Conservation (phyloP, 2,797 vertebrate species). For the Lacerta viridis region DNA sequence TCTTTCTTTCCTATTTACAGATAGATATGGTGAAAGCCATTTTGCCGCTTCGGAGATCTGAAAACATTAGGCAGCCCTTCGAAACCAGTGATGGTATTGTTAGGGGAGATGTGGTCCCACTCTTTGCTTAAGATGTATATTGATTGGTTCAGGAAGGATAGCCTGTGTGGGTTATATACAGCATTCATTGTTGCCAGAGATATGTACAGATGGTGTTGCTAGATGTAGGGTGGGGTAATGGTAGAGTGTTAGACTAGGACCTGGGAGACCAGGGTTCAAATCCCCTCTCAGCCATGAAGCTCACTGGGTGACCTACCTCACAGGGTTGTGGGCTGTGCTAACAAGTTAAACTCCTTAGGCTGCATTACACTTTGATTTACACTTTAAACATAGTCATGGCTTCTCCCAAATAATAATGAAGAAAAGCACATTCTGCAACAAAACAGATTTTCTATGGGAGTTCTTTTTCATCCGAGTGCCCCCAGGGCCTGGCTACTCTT, state of each 20-base stretch:
- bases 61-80: neutral
- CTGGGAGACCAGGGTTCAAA: too few species aligned
- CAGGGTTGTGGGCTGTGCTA: too few species aligned
- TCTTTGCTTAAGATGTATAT: neutral
- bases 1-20: constrained; percentile 21
- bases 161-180: neutral
- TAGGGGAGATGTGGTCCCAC: neutral
- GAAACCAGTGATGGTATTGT: too few species aligned
- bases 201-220: neutral
- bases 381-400: too few species aligned
- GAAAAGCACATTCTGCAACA: neutral
- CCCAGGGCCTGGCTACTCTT: constrained; percentile 7
- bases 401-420: too few species aligned
- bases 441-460: neutral
- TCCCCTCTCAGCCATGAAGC: too few species aligned
- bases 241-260: too few species aligned
- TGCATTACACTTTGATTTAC: too few species aligned
- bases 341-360: too few species aligned
- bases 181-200: neutral
- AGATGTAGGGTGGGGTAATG: too few species aligned
- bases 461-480: neutral
- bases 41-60: constrained; percentile 1
- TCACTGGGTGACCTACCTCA: too few species aligned
- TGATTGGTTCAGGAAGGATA: neutral
- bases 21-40: rapidly evolving